Evolutionary conservation across 2,888 invertebrate species (phyloP).

Genomic region (Geophilus truncorum): DNA sequence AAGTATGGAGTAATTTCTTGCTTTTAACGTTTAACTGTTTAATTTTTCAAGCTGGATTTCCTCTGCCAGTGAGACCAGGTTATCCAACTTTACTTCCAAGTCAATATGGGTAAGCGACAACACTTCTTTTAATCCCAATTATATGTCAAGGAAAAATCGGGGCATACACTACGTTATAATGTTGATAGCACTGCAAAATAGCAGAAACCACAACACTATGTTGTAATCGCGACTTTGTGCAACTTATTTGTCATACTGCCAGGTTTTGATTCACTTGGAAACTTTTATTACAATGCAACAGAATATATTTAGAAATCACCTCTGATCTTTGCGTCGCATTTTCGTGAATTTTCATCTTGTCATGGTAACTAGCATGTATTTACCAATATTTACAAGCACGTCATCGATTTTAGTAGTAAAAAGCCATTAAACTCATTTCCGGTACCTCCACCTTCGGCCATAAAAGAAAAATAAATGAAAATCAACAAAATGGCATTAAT

Average conservation of each 20-base stretch:
- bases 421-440: neutral
- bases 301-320: neutral
- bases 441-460: neutral
- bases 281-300: neutral
- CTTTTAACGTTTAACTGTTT: too few species aligned
- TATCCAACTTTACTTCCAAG: conserved; percentile 70
- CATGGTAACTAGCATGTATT: neutral
- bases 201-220: neutral
- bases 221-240: conserved; percentile 2
- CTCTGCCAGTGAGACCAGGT: conserved; percentile 65
- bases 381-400: neutral
- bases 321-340: neutral
- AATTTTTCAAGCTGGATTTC: conserved; percentile 60
- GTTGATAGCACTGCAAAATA: too few species aligned
- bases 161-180: too few species aligned
- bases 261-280: neutral
- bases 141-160: too few species aligned
- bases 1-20: too few species aligned
- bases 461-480: neutral
- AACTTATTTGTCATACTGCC: neutral
- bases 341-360: neutral
- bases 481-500: neutral
- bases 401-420: neutral
- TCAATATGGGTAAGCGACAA: conserved; percentile 75
- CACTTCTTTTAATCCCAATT: neutral